These are phyloP conservation scores for Rissa tridactyla DNA, from an alignment of 2,113 vertebrate genomes.

Conservation along the genomic window DNA sequence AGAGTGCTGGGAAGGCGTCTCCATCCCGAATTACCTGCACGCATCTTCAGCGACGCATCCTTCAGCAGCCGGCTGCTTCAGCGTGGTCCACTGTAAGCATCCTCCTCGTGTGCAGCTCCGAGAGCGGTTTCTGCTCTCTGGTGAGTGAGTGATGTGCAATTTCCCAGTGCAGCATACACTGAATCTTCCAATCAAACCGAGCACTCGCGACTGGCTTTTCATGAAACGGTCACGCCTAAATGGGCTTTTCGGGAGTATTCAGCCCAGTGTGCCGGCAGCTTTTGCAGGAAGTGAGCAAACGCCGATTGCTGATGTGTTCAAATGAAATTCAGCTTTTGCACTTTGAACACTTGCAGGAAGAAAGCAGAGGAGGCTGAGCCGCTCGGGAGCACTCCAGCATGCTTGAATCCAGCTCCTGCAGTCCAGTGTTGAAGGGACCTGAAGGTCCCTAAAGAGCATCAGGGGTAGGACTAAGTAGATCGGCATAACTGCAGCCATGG, in stretches of 20 bases:
- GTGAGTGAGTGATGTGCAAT: rapidly evolving
- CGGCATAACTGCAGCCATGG: background rate
- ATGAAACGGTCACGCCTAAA: rapidly evolving
- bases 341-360: background rate
- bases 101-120: background rate
- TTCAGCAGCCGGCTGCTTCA: background rate
- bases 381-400: rapidly evolving
- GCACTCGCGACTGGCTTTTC: background rate
- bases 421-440: background rate
- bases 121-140: background rate
- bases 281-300: background rate
- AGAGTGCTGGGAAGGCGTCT: background rate
- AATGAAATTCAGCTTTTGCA: background rate
- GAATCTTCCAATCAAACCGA: background rate
- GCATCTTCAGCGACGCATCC: background rate
- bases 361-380: background rate
- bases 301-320: background rate
- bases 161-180: background rate
- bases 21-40: background rate
- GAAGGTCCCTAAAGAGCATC: background rate
- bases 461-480: background rate
- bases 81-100: background rate
- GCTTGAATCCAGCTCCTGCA: background rate
- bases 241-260: background rate
- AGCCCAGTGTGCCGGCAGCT: rapidly evolving